phyloP scores from a whole-genome alignment of 2,888 invertebrate genomes.

The Microctonus brassicae region DNA sequence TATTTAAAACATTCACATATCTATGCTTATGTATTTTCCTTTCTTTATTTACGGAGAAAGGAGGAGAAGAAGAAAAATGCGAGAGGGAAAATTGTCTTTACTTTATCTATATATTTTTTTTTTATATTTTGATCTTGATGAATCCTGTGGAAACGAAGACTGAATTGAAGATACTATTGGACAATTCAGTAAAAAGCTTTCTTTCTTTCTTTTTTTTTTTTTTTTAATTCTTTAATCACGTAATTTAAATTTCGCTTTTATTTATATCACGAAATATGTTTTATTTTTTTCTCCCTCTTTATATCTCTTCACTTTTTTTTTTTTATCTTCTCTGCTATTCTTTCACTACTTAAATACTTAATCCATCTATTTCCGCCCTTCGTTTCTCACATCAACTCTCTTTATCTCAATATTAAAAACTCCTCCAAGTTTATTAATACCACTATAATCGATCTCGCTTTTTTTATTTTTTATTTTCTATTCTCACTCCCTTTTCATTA shows the following conservation, averaged over 20 bases:
- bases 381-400: constrained; percentile 33
- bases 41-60: constrained; percentile 10
- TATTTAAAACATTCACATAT: constrained; percentile 28
- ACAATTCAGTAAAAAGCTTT: neutral
- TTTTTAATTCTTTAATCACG: constrained; percentile 16
- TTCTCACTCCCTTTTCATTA: constrained; percentile 2
- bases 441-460: constrained; percentile 7
- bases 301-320: neutral
- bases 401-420: constrained; percentile 15
- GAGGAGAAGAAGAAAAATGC: constrained; percentile 12
- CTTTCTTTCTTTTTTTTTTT: neutral
- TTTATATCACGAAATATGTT: constrained; percentile 5
- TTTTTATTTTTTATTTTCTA: neutral
- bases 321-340: neutral
- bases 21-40: neutral
- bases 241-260: constrained; percentile 15
- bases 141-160: neutral
- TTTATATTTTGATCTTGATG: neutral
- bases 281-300: neutral
- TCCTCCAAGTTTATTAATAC: neutral
- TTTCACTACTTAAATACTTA: constrained; percentile 18
- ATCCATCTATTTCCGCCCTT: constrained; percentile 30
- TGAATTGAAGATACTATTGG: neutral
- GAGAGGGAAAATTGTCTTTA: constrained; percentile 25
- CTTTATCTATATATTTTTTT: neutral